A percentile compares a stretch with the other conserved stretches of the same genome.
Conservation (phyloP, 2,888 invertebrate genomes). For the Lamellibrachia satsuma region DNA sequence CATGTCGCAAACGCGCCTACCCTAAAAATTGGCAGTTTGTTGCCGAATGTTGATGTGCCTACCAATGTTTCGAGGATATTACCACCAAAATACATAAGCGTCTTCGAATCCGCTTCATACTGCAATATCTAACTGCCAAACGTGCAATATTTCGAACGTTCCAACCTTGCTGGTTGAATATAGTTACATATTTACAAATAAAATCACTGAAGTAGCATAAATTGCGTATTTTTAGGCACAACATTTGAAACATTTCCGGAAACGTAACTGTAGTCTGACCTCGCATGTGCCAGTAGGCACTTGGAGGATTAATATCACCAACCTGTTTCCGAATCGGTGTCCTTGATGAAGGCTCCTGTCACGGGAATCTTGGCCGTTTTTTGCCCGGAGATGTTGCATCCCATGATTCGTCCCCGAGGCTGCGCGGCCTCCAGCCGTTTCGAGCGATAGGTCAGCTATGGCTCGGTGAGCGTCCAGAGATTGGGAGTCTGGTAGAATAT, state of each 20-base stretch:
- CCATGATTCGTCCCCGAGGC: not conserved
- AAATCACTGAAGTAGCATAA: too few relatives aligned
- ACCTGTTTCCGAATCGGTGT: not conserved
- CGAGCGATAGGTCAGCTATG: not conserved
- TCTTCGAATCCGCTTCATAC: too few relatives aligned
- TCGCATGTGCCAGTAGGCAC: not conserved
- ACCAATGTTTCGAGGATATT: too few relatives aligned
- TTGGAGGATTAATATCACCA: not conserved
- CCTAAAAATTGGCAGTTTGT: too few relatives aligned
- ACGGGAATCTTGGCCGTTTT: not conserved
- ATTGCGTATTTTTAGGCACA: too few relatives aligned
- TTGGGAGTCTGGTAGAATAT: not conserved
- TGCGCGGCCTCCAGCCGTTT: not conserved
- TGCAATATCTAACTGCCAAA: too few relatives aligned
- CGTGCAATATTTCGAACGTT: too few relatives aligned
- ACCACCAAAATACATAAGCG: too few relatives aligned
- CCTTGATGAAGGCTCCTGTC: not conserved
- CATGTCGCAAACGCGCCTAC: too few relatives aligned
- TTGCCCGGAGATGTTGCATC: not conserved
- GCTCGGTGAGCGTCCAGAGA: not conserved
- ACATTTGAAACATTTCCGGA: not conserved
- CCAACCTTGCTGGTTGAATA: too few relatives aligned
- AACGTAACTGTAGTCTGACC: not conserved
- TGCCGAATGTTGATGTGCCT: too few relatives aligned
- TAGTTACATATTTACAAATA: too few relatives aligned